A percentile compares a stretch with the other conserved stretches of the same genome.
These are phyloP conservation scores for Trachelus stipa DNA, from an alignment of 2,888 invertebrate genomes.

Conservation along the genomic window DNA sequence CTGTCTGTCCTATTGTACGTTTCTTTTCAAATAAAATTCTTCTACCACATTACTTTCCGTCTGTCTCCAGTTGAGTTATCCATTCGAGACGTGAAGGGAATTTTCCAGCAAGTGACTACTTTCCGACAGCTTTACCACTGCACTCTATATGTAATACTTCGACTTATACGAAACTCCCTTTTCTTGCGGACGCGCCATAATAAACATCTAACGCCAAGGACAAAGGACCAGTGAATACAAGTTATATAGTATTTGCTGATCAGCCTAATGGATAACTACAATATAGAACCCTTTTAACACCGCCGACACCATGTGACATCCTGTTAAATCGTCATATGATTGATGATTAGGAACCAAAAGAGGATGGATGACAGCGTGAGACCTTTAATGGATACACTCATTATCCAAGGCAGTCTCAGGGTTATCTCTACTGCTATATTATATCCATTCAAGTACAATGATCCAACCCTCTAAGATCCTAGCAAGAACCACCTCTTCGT, in stretches of 20 bases:
- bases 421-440: background rate
- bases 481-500: background rate
- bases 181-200: background rate
- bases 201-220: background rate
- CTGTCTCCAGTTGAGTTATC: background rate
- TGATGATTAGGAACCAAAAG: slow-evolving; percentile 8
- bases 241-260: slow-evolving; percentile 10
- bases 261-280: slow-evolving; percentile 22
- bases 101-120: background rate
- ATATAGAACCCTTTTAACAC: slow-evolving; percentile 8
- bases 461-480: background rate
- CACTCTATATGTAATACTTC: background rate
- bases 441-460: background rate
- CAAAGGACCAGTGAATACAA: background rate
- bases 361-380: background rate
- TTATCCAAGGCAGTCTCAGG: slow-evolving; percentile 3
- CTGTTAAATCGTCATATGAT: slow-evolving; percentile 21
- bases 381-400: slow-evolving; percentile 5
- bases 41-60: background rate
- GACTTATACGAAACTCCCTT: background rate
- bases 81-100: background rate
- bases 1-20: background rate
- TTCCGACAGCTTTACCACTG: background rate
- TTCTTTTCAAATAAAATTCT: background rate
- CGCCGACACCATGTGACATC: slow-evolving; percentile 14